These are phyloP conservation scores for Hassar affinis DNA, from an alignment of 2,113 vertebrate genomes.

Conservation along the genomic window DNA sequence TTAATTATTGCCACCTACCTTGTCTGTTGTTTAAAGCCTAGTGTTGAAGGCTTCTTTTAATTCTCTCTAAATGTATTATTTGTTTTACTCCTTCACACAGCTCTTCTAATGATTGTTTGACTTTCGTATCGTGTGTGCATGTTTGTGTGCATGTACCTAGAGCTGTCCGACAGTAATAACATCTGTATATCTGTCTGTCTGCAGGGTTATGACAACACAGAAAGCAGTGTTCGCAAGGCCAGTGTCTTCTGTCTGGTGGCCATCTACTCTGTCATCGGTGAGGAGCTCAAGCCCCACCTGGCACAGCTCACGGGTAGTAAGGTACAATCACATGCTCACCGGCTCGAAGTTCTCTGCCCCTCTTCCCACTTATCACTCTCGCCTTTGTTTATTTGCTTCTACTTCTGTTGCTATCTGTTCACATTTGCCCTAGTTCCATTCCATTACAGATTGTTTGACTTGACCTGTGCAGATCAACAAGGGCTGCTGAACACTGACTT, in stretches of 20 bases:
- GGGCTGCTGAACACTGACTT: not conserved
- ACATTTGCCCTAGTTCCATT: not conserved
- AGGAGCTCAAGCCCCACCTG: slow-evolving; percentile 93
- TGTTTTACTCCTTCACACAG: slow-evolving; percentile 34
- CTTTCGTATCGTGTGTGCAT: slow-evolving; percentile 13
- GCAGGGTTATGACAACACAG: slow-evolving; percentile 57
- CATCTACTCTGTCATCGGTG: slow-evolving; percentile 94
- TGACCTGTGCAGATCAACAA: not conserved
- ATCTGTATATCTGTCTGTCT: slow-evolving; percentile 17
- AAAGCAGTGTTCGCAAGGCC: slow-evolving; percentile 94
- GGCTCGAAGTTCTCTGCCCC: not conserved
- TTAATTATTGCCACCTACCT: not conserved
- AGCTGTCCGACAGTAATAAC: not conserved
- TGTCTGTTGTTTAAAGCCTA: not conserved
- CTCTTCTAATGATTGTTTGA: slow-evolving; percentile 3
- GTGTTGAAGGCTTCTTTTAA: not conserved
- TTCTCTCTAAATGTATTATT: not conserved
- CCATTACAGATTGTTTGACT: not conserved
- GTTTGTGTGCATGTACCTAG: not conserved
- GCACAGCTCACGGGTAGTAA: slow-evolving; percentile 96
- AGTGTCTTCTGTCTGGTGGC: slow-evolving; percentile 98
- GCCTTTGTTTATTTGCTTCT: slow-evolving; percentile 24
- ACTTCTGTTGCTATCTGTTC: slow-evolving; percentile 4
- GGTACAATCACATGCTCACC: slow-evolving; percentile 67
- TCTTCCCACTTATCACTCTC: not conserved